Conservation (phyloP, 2,113 vertebrate genomes). For the Gopherus flavomarginatus region DNA sequence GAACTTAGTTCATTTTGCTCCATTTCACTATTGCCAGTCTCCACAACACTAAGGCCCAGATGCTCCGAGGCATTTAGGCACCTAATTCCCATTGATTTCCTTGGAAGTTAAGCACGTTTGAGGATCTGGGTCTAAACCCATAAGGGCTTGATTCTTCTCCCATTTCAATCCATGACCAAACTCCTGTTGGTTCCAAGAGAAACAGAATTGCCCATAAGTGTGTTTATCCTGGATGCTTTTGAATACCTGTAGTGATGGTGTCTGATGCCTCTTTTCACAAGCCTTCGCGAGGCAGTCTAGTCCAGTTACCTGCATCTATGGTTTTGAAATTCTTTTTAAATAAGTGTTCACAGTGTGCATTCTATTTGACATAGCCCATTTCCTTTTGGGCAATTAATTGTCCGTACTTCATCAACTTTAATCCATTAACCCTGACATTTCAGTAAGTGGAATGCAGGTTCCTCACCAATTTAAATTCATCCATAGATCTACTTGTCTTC, state of each 20-base stretch:
- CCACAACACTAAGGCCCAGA: background rate
- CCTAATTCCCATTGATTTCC: background rate
- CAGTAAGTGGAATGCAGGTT: background rate
- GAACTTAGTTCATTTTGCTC: accelerated
- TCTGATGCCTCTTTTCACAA: background rate
- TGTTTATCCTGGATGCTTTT: background rate
- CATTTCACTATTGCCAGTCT: background rate
- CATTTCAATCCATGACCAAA: background rate
- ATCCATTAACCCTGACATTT: accelerated
- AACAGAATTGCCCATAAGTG: background rate
- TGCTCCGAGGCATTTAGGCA: background rate
- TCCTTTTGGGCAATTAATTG: background rate
- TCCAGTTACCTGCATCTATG: background rate
- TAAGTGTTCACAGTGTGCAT: background rate
- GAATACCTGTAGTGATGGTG: background rate
- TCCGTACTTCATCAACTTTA: accelerated
- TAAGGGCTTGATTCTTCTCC: background rate
- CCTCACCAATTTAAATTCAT: background rate
- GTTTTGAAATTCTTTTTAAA: background rate
- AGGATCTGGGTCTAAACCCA: accelerated
- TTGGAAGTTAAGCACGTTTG: background rate
- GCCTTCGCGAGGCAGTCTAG: no score
- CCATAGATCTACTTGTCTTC: background rate
- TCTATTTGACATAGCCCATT: no score
- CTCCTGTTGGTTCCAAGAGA: background rate